Evolutionary conservation across 2,113 vertebrate genomes (phyloP).

Genomic region (Tilapia sparmanii): DNA sequence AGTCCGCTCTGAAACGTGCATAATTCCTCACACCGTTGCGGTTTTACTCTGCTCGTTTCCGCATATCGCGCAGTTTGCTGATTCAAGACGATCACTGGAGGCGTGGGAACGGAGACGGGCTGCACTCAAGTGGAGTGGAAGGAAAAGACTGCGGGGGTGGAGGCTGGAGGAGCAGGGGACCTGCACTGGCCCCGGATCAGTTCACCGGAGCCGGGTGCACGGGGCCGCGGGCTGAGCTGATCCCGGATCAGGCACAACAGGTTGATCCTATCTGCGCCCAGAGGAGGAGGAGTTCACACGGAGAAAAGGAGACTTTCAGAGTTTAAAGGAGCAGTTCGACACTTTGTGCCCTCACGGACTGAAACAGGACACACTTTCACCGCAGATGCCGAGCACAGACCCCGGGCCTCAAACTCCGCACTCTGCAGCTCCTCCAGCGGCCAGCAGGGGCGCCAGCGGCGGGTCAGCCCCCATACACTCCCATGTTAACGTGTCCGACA

Average conservation of each 20-base stretch:
- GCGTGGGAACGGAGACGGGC: slow-evolving; percentile 18
- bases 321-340: slow-evolving; percentile 48
- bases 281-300: slow-evolving; percentile 47
- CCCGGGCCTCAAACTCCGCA: neutral
- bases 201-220: neutral
- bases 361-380: neutral
- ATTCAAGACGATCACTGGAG: neutral
- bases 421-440: neutral
- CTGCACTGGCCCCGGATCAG: slow-evolving; percentile 22
- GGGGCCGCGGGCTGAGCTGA: neutral
- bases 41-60: neutral
- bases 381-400: neutral
- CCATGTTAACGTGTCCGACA: neutral
- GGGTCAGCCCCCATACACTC: neutral
- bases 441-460: neutral
- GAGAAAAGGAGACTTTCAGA: slow-evolving; percentile 10
- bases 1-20: neutral
- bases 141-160: slow-evolving; percentile 30
- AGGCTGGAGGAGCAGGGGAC: neutral
- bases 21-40: neutral
- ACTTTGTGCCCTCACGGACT: neutral
- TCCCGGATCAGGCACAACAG: slow-evolving; percentile 49
- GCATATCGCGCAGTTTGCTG: neutral
- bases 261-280: slow-evolving; percentile 8
- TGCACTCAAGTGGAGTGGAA: slow-evolving; percentile 30